Evolutionary conservation across 1,140 invertebrate genomes (phyloP), one percentile per base, ranked within the genome.

Genomic region (Galleria mellonella): DNA sequence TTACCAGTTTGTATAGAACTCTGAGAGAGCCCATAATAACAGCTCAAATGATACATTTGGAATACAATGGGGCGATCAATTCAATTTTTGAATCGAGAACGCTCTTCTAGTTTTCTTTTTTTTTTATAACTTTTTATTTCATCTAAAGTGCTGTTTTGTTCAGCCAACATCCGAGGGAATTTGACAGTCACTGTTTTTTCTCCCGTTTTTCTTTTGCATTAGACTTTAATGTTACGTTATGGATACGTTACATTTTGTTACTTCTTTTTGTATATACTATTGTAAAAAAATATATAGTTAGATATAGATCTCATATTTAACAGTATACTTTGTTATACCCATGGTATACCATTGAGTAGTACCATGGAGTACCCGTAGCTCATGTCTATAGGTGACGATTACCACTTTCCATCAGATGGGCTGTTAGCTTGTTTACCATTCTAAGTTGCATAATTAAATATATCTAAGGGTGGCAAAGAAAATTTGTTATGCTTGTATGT

Each of bases 81-180:
- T 85, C 81, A 85, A 85, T 83, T 83, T 83, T 83, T 81, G 81
- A 85, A 83, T 83, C 81, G 78, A 84, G 78, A 83, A 79, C 78
- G 81, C 69, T 85, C 76, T 77, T 72, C 73, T 77, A 74, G 66
- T 73, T 69, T 62, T 77, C 55, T 78, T 79, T 48, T 45, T 55
- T 51, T 47, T 48, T 33, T 33, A 15, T 37, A 17, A 23, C 12
- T 81, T 81, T 65, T 83, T 72, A 57, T 72, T 65, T 72, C 58
- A 62, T 65, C 72, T 81, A 85, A 83, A 85, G 82, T 85, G 82
- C 78, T 85, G 82, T 85, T 85, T 85, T 85, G 82, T 85, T 85
- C 82, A 72, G 69, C 72, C 67, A 81, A 71, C 75, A 76, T 82
- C 70, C 70, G 71, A 81, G 69, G 56, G 76, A 76, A 75, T 83